Base-by-base conservation (phyloP, 1,140 invertebrate genomes). In the Steinernema feltiae region DNA sequence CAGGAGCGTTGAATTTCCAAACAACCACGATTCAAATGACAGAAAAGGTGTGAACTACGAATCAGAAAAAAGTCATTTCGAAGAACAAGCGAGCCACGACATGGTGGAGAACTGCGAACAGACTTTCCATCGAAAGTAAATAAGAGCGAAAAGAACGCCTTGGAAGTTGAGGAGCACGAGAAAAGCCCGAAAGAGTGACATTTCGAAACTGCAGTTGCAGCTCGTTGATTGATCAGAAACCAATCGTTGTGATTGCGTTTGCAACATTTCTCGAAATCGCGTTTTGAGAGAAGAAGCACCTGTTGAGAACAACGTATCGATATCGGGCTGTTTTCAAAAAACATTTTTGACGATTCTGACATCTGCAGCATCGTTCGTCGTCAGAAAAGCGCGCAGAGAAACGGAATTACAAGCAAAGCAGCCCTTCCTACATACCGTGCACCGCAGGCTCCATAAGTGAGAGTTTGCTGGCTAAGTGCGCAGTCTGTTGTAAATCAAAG, bases 331-430 rank as follows among this genome's bases (percentile, higher is more conserved):
- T 63, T 27, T 63, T 63, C 53, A 27, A 63, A 41, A 63, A 63
- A 63, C 7, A 7, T 3, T 63, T 63, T 63, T 63, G 53, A 63
- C 53, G 53, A 63, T 63, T 63, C 53, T 63, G 53, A 63, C 53
- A 63, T 63, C 24, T 63, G 53, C 35, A 41, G 7, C 35, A n/a
- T 46, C 7, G 7, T 12, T 46, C 12, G 24, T 7, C 53, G 53
- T 27, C 53, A 63, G 53, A 63, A 63, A 21, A 27, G 24, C 15
- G 15, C n/a, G n/a, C n/a, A n/a, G n/a, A 27, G 24, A 63, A 63
- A 27, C 53, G 18, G 53, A 63, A 21, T n/a, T n/a, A n/a, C n/a
- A n/a, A n/a, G n/a, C n/a, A n/a, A n/a, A n/a, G n/a, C n/a, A n/a
- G n/a, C n/a, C n/a, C n/a, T n/a, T n/a, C n/a, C n/a, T n/a, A n/a